These are phyloP conservation scores for Acanthosepion pharaonis DNA, from an alignment of 2,888 invertebrate species.

Conservation along the genomic window DNA sequence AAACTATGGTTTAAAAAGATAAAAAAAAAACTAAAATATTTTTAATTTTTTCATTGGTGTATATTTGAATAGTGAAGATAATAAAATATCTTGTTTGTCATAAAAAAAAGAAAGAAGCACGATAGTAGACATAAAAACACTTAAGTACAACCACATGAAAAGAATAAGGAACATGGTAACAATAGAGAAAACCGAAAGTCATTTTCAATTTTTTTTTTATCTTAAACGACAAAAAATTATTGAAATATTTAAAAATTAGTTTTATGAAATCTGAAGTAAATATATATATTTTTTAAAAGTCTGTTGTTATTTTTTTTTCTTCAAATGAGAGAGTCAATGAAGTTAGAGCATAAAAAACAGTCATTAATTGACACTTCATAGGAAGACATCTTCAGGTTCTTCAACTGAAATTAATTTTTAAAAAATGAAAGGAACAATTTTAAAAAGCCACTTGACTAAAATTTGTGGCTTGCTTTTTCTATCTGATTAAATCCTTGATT, in stretches of 20 bases:
- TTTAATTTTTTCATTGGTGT: no score
- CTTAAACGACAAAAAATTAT: no score
- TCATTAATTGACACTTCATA: background rate
- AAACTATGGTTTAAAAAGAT: background rate
- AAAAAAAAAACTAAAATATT: no score
- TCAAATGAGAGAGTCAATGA: background rate
- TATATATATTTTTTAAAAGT: no score
- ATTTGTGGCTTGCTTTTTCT: background rate
- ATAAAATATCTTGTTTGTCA: background rate
- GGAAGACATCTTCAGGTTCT: background rate
- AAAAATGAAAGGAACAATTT: background rate
- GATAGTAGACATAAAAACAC: background rate
- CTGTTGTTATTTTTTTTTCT: background rate
- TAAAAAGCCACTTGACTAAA: background rate
- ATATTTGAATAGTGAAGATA: no score
- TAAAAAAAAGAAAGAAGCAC: background rate
- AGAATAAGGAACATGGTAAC: background rate
- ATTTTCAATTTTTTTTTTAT: no score
- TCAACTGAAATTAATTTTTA: background rate
- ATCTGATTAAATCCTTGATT: constrained; percentile 11
- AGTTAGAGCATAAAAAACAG: background rate
- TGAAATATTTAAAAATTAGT: no score
- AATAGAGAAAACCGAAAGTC: background rate
- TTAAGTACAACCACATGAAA: background rate
- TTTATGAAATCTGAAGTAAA: no score